Evolutionary conservation across 2,113 vertebrate genomes (phyloP), one percentile per base, ranked within the genome.

Genomic region (Spea multiplicata): DNA sequence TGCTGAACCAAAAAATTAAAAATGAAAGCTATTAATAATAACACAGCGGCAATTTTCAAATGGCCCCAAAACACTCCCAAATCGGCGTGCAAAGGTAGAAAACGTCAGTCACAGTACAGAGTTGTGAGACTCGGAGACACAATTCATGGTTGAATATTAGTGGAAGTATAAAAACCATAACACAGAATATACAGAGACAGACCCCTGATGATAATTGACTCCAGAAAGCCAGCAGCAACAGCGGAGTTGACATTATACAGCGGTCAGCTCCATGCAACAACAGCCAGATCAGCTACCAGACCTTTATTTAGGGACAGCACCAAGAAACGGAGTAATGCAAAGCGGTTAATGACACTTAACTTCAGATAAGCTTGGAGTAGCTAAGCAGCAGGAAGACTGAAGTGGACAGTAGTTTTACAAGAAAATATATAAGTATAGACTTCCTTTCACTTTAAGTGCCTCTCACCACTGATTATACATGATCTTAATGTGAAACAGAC

Each of bases 11-110:
- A 80, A 80, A 80, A 80, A 80, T 80, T 73, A 73, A 73, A 80
- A 80, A 80, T 68, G 64, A 74, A 80, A 80, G 71, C 71, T 80
- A 80, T 80, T 80, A 80, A 80, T 80, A 80, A 80, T 80, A 59
- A 80, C 71, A 80, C 53, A 64, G 66, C 73, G 70, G 77, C 49
- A 73, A 72, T 67, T 80, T 80, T 73, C 62, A 73, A 48, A 73
- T 49, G 64, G 71, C 71, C 78, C 52, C 64, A 61, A 59, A 59
- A 66, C 71, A 50, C 44, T 67, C 17, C 62, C 16, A 79, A 67
- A 67, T 64, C 45, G 12, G n/a, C 57, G 71, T 47, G 13, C 46
- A 67, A 30, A 46, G 16, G 62, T 67, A 66, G 50, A 16, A 73
- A 67, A 67, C 52, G 8, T 73, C 71, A 66, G 55, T 44, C 13